phyloP scores from a whole-genome alignment of 1,140 invertebrate species.

The Dreissena rostriformis region DNA sequence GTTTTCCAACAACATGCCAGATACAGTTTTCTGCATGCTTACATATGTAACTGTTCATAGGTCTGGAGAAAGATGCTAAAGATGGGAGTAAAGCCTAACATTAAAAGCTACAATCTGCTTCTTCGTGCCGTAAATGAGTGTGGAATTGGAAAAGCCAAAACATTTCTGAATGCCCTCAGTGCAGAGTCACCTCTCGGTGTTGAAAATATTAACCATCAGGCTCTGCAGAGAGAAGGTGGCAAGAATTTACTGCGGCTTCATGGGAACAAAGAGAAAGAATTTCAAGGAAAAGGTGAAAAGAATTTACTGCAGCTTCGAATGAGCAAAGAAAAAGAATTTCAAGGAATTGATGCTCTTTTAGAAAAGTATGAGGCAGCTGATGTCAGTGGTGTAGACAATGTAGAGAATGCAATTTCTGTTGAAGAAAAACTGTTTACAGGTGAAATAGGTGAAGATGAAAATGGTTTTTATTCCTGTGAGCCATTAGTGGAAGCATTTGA shows the following conservation, averaged over 20 bases:
- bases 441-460: neutral
- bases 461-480: neutral
- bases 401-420: too few relatives aligned
- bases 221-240: neutral
- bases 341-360: slow-evolving; percentile 12
- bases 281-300: slow-evolving; percentile 1
- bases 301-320: too few relatives aligned
- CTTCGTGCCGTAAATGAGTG: slow-evolving; percentile 90
- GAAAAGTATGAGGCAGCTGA: neutral
- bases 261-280: neutral
- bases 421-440: too few relatives aligned
- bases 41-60: slow-evolving; percentile 69
- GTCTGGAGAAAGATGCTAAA: slow-evolving; percentile 92
- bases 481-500: neutral
- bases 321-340: neutral
- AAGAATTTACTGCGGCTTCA: neutral
- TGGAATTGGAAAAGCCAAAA: slow-evolving; percentile 84
- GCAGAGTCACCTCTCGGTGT: neutral
- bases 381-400: too few relatives aligned
- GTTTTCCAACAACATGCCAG: too few relatives aligned
- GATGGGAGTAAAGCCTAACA: slow-evolving; percentile 85
- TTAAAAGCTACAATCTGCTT: slow-evolving; percentile 91
- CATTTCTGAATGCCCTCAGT: neutral
- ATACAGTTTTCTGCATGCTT: too few relatives aligned
- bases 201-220: neutral